phyloP scores from a whole-genome alignment of 2,797 vertebrate genomes.

The Chelon labrosus region DNA sequence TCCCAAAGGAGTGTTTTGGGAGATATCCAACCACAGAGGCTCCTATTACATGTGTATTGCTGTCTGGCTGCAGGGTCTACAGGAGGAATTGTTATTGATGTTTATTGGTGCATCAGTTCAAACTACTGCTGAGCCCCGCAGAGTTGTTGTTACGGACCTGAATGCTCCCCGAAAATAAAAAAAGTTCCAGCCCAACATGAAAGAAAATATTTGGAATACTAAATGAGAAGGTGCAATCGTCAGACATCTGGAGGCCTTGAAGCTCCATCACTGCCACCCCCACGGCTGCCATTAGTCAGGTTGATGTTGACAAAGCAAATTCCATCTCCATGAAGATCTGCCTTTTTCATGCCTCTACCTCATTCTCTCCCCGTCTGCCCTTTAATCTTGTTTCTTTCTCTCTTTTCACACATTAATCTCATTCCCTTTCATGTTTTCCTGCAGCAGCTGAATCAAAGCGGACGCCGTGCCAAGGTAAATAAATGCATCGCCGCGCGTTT shows the following conservation, averaged over 20 bases:
- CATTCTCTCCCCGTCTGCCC: neutral
- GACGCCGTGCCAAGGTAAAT: constrained; percentile 72
- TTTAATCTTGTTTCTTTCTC: constrained; percentile 55
- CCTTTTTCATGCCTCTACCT: constrained; percentile 20
- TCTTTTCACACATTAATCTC: constrained; percentile 51
- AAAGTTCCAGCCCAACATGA: constrained; percentile 39
- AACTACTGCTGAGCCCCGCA: constrained; percentile 48
- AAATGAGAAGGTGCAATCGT: constrained; percentile 55
- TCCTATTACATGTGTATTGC: constrained; percentile 42
- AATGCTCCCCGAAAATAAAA: constrained; percentile 26
- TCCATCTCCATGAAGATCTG: constrained; percentile 42
- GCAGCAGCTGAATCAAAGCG: constrained; percentile 55
- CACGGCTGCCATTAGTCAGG: constrained; percentile 40
- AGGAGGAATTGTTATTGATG: constrained; percentile 58
- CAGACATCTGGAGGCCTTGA: constrained; percentile 60
- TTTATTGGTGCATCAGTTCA: constrained; percentile 56
- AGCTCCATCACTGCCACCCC: constrained; percentile 36
- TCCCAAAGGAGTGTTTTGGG: constrained; percentile 61
- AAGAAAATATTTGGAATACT: constrained; percentile 52
- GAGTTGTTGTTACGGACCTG: constrained; percentile 48
- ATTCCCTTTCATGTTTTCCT: constrained; percentile 66
- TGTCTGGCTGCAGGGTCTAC: constrained; percentile 38
- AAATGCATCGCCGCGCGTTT: constrained; percentile 27
- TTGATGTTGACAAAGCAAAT: constrained; percentile 58
- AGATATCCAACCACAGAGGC: constrained; percentile 46